phyloP scores from a whole-genome alignment of 2,797 vertebrate genomes.

The Mormyrus proboscirostris region DNA sequence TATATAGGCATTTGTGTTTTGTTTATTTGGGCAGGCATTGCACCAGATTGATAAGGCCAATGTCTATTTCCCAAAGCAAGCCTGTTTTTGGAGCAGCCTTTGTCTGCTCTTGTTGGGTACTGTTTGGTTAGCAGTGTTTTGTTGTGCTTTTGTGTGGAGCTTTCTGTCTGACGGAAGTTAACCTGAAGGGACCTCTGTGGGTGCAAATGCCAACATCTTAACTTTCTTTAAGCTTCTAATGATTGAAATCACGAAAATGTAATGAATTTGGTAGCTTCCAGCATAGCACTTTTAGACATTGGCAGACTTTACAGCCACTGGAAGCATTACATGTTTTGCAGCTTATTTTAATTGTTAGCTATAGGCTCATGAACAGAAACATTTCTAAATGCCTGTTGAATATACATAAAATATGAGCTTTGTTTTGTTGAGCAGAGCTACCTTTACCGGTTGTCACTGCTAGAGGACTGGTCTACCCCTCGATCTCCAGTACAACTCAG shows the following conservation, averaged over 20 bases:
- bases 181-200: neutral
- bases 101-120: slow-evolving; percentile 16
- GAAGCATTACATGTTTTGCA: neutral
- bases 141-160: neutral
- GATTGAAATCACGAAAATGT: neutral
- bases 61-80: neutral
- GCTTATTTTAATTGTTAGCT: neutral
- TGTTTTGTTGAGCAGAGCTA: neutral
- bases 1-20: slow-evolving; percentile 8
- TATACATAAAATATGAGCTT: neutral
- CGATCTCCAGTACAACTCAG: neutral
- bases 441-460: neutral
- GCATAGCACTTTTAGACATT: neutral
- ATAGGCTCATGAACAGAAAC: neutral
- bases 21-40: slow-evolving; percentile 2
- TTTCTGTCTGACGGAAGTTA: neutral
- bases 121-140: neutral
- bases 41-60: neutral
- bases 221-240: neutral
- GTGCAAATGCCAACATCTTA: neutral
- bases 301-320: neutral
- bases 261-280: neutral
- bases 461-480: neutral
- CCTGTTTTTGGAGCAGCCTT: neutral
- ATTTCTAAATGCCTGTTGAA: too few species aligned